phyloP scores from a whole-genome alignment of 1,140 invertebrate species.

The Paraescarpia echinospica region DNA sequence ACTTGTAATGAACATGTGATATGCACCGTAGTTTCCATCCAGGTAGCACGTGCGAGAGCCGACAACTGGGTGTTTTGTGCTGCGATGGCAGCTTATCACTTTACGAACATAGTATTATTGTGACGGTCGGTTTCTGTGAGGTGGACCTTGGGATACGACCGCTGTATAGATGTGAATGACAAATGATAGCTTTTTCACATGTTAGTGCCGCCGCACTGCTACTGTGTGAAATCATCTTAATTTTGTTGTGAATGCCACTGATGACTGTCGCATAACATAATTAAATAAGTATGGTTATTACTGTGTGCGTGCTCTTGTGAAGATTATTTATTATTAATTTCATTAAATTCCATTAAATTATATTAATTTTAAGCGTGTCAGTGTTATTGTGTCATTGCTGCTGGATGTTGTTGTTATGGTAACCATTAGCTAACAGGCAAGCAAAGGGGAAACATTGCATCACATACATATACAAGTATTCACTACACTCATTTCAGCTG shows the following conservation, averaged over 20 bases:
- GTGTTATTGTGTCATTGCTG: background rate
- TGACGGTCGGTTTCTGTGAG: background rate
- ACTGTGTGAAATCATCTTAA: background rate
- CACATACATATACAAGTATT: background rate
- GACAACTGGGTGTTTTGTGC: background rate
- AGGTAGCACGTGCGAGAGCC: background rate
- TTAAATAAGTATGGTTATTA: conserved; percentile 7
- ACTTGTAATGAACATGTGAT: background rate
- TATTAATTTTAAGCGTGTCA: background rate
- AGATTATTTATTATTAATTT: conserved; percentile 5
- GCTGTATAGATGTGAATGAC: background rate
- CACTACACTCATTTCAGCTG: too few species aligned
- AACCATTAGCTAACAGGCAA: background rate
- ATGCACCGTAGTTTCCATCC: background rate
- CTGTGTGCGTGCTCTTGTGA: background rate
- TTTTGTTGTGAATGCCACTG: background rate
- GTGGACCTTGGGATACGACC: background rate
- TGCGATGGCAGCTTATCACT: background rate
- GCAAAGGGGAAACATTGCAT: background rate
- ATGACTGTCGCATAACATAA: background rate
- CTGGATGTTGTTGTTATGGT: background rate
- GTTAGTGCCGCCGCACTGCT: background rate
- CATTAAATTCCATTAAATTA: conserved; percentile 1
- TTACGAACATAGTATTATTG: conserved; percentile 6
- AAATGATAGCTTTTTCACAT: background rate